Conservation (phyloP, 2,113 vertebrate genomes). For the Pachypanchax playfairii region DNA sequence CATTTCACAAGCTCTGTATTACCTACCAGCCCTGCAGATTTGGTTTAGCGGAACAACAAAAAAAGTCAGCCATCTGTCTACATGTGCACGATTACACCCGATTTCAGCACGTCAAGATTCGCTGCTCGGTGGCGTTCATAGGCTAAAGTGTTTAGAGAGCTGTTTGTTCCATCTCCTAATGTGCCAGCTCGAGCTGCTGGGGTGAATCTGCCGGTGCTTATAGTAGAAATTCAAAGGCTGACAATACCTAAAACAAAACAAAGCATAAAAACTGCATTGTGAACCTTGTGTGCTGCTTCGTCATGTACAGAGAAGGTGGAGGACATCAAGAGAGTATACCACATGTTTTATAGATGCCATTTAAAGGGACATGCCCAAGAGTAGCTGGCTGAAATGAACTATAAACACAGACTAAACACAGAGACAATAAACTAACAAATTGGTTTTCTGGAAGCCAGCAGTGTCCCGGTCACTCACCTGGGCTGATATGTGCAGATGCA, state of each 20-base stretch:
- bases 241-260: slow-evolving; percentile 38
- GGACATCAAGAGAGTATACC: slow-evolving; percentile 36
- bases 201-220: slow-evolving; percentile 55
- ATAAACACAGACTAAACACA: slow-evolving; percentile 77
- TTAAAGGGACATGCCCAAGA: slow-evolving; percentile 75
- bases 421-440: slow-evolving; percentile 82
- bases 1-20: slow-evolving; percentile 43
- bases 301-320: slow-evolving; percentile 44
- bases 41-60: slow-evolving; percentile 57
- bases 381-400: slow-evolving; percentile 76
- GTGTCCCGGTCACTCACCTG: slow-evolving; percentile 55
- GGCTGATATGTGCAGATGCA: slow-evolving; percentile 60
- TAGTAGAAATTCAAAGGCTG: slow-evolving; percentile 54
- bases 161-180: slow-evolving; percentile 66
- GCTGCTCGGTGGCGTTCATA: slow-evolving; percentile 47
- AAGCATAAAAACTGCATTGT: slow-evolving; percentile 56
- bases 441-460: slow-evolving; percentile 77
- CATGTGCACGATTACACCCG: slow-evolving; percentile 60
- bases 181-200: slow-evolving; percentile 53
- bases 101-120: slow-evolving; percentile 54
- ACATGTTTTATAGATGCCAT: slow-evolving; percentile 81
- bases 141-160: slow-evolving; percentile 66
- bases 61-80: slow-evolving; percentile 50
- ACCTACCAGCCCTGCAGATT: slow-evolving; percentile 45
- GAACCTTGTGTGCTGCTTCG: slow-evolving; percentile 44